Conservation (phyloP, 1,140 invertebrate genomes). For the Leptinotarsa lineolata region DNA sequence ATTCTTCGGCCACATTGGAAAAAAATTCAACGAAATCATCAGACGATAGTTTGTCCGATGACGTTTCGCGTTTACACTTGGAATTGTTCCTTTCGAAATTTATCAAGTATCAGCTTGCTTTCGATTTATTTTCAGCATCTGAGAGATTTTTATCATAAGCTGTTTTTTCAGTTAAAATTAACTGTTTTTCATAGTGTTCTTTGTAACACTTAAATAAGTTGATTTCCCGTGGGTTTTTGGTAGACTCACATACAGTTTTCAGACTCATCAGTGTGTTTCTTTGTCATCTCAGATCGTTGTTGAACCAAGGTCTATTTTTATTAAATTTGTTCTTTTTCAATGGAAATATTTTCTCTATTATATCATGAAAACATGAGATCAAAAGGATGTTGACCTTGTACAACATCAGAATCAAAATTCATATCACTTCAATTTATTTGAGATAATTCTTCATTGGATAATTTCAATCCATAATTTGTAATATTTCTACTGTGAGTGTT, state of each 20-base stretch:
- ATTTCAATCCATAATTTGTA: not conserved
- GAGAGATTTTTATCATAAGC: constrained; percentile 10
- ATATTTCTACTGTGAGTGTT: not conserved
- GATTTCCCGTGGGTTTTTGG: not conserved
- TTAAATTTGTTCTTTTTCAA: not conserved
- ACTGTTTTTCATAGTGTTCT: not conserved
- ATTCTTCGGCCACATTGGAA: constrained; percentile 1
- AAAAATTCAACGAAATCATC: constrained; percentile 11
- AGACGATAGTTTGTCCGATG: constrained; percentile 8
- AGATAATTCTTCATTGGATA: constrained; percentile 7
- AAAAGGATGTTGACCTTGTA: not conserved
- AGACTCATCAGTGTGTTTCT: not conserved
- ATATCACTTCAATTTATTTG: constrained; percentile 5
- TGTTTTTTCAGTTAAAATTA: too few relatives aligned
- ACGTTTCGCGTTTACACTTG: not conserved
- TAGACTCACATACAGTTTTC: constrained; percentile 1
- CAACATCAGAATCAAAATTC: not conserved
- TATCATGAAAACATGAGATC: not conserved
- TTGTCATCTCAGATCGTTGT: not conserved
- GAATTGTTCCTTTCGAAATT: constrained; percentile 11
- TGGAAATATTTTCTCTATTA: too few relatives aligned
- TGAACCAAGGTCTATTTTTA: constrained; percentile 7
- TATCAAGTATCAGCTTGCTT: constrained; percentile 2
- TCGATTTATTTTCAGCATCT: too few relatives aligned
- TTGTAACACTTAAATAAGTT: not conserved